A percentile compares a stretch with the other conserved stretches of the same genome.
Conservation (phyloP, 2,113 vertebrate species). For the Acanthisitta chloris region DNA sequence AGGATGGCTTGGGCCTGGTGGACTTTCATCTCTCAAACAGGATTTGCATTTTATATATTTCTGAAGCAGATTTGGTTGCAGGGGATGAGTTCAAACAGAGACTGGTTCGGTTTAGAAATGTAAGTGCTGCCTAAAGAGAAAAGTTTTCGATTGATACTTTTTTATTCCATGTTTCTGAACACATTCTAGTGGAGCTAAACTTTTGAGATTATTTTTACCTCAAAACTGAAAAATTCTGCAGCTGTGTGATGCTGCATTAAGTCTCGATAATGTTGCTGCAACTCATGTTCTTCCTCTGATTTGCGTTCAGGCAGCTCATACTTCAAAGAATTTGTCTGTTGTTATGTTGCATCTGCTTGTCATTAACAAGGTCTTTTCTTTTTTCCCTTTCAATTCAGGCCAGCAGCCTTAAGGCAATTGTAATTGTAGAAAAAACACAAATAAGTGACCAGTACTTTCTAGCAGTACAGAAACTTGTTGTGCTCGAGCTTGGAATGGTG, state of each 20-base stretch:
- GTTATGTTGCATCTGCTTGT: neutral
- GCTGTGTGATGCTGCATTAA: neutral
- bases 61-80: conserved; percentile 87
- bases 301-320: neutral
- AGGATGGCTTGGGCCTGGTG: conserved; percentile 79
- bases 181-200: neutral
- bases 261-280: neutral
- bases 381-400: conserved; percentile 65
- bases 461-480: conserved; percentile 85
- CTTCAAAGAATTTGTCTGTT: neutral
- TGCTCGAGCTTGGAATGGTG: conserved; percentile 87
- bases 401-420: conserved; percentile 75
- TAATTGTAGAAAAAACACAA: conserved; percentile 85
- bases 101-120: conserved; percentile 88
- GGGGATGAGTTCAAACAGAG: conserved; percentile 85
- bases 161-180: neutral
- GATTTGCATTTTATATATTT: conserved; percentile 85
- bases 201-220: neutral
- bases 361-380: neutral
- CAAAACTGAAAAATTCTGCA: neutral
- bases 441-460: conserved; percentile 87
- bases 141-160: neutral
- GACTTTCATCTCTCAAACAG: conserved; percentile 88
- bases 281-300: neutral
- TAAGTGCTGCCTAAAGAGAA: conserved; percentile 64